Evolutionary conservation across 2,113 vertebrate genomes (phyloP).

Genomic region (Merops nubicus): DNA sequence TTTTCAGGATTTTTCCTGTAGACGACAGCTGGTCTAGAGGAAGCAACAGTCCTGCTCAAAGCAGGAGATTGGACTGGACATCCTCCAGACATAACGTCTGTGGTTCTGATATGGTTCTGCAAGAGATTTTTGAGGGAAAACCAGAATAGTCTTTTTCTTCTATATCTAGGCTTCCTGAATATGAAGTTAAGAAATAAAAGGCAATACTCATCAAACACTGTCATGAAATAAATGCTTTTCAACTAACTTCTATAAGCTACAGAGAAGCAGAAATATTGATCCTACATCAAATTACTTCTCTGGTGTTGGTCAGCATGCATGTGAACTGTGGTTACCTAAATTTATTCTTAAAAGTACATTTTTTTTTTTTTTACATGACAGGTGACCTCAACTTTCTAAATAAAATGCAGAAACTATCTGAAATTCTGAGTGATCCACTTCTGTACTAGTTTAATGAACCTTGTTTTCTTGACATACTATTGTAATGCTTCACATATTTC

Average conservation of each 20-base stretch:
- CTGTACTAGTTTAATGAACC: not conserved
- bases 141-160: not conserved
- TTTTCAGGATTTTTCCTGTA: not conserved
- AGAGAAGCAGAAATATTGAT: not conserved
- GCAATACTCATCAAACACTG: not conserved
- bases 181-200: not conserved
- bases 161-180: not conserved
- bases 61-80: not conserved
- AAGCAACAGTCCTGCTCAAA: not conserved
- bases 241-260: not conserved
- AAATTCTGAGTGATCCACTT: not conserved
- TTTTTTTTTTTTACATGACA: not conserved
- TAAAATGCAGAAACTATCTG: not conserved
- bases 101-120: not conserved
- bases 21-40: not conserved
- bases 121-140: not conserved
- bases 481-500: not conserved
- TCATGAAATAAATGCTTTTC: not conserved
- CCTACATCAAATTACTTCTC: not conserved
- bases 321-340: not conserved
- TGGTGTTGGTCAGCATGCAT: not conserved
- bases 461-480: not conserved
- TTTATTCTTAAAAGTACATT: not conserved
- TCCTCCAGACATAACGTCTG: not conserved
- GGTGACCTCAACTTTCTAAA: not conserved